A percentile compares a stretch with the other conserved stretches of the same genome.
Evolutionary conservation across 1,140 invertebrate species (phyloP).

Genomic region (Pomacea maculata): DNA sequence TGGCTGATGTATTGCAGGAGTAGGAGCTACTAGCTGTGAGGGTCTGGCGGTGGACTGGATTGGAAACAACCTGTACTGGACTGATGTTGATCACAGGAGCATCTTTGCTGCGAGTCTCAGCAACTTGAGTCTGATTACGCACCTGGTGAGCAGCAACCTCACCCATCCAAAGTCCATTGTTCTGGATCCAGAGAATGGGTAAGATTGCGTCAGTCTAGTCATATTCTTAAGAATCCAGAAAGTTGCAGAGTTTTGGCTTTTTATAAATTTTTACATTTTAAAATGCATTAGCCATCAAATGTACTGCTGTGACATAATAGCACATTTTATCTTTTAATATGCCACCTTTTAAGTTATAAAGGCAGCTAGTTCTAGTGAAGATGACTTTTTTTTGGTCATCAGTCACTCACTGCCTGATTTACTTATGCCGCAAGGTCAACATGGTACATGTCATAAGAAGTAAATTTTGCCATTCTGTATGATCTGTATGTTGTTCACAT

Average conservation of each 20-base stretch:
- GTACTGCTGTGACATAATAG: too few species aligned
- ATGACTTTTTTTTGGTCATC: too few species aligned
- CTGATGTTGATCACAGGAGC: slow-evolving; percentile 73
- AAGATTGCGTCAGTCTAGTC: slow-evolving; percentile 13
- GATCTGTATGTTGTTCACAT: too few species aligned
- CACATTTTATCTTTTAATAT: too few species aligned
- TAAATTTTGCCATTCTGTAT: too few species aligned
- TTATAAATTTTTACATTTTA: too few species aligned
- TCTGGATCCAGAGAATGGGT: slow-evolving; percentile 79
- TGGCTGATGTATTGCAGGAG: slow-evolving; percentile 41
- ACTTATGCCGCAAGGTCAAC: too few species aligned
- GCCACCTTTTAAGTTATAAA: too few species aligned
- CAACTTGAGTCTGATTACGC: slow-evolving; percentile 68
- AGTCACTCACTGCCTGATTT: too few species aligned
- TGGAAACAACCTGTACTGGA: slow-evolving; percentile 83
- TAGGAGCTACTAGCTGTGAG: slow-evolving; percentile 72
- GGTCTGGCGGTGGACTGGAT: slow-evolving; percentile 87
- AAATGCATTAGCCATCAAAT: too few species aligned
- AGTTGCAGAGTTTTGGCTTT: not conserved
- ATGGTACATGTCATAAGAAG: too few species aligned
- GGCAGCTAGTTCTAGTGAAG: too few species aligned
- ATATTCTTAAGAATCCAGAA: not conserved
- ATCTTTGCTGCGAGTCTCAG: slow-evolving; percentile 74
- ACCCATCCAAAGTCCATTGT: slow-evolving; percentile 93
- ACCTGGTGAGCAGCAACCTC: slow-evolving; percentile 72